Conservation (phyloP, 2,888 invertebrate species). For the Parnassius apollo region DNA sequence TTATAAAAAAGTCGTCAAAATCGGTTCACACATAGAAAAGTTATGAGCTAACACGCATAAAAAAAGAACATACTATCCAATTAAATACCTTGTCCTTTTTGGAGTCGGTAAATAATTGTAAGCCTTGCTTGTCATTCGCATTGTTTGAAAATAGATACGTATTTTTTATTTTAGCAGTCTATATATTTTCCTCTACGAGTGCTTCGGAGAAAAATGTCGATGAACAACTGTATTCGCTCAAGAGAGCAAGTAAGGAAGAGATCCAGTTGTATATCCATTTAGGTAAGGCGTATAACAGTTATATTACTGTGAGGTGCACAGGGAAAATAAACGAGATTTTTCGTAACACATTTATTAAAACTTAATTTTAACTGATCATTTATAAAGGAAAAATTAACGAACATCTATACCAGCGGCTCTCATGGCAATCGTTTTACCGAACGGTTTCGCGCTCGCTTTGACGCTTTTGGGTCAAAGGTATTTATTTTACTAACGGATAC, state of each 20-base stretch:
- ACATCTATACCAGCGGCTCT: slow-evolving; percentile 39
- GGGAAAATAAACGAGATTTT: slow-evolving; percentile 36
- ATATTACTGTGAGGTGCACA: slow-evolving; percentile 44
- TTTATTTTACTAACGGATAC: slow-evolving; percentile 67
- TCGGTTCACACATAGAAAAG: too few species aligned
- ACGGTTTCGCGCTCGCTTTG: slow-evolving; percentile 50
- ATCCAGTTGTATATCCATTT: slow-evolving; percentile 41
- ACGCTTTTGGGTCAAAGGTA: slow-evolving; percentile 67
- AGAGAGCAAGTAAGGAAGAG: slow-evolving; percentile 35
- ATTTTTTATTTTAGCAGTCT: slow-evolving; percentile 5
- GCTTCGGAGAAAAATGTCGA: slow-evolving; percentile 24
- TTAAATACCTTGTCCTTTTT: too few species aligned
- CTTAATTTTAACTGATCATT: slow-evolving; percentile 44
- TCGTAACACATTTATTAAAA: too few species aligned
- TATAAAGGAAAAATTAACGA: slow-evolving; percentile 40
- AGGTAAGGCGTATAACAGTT: slow-evolving; percentile 48
- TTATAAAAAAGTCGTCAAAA: too few species aligned
- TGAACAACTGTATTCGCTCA: slow-evolving; percentile 23
- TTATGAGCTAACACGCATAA: too few species aligned
- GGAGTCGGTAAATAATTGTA: too few species aligned
- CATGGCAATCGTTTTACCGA: slow-evolving; percentile 48
- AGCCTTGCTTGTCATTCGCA: too few species aligned
- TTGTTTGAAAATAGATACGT: background rate
- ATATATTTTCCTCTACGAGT: slow-evolving; percentile 11
- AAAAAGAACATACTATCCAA: too few species aligned